Evolutionary conservation across 2,797 vertebrate genomes (phyloP), one percentile per base, ranked within the genome.

Genomic region (Apogon talboti): DNA sequence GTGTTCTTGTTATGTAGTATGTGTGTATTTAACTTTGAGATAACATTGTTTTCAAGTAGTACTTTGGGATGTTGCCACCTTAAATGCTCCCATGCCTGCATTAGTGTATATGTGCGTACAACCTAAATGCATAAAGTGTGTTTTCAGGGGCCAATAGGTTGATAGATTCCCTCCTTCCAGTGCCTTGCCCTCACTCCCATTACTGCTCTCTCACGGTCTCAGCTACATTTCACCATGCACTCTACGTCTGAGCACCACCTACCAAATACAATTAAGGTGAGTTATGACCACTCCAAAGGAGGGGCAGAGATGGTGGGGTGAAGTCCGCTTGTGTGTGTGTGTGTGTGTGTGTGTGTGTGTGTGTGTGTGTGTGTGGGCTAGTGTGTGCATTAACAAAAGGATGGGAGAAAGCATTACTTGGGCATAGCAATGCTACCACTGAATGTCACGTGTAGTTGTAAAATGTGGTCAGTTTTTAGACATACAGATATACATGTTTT

Each of bases 181-280:
- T 46, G 57, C 35, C 70, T 63, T 75, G 76, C 76, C 77, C 83
- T 64, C 62, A 66, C 74, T 78, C 65, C 70, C 71, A 80, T 84
- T 78, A 81, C 76, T 78, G 77, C 77, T 80, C 85, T 53, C 58
- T 74, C 71, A 67, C 53, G 56, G 65, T 66, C 81, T 53, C 56
- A 16, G 71, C 68, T 57, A 74, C 83, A 74, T 74, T 81, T 86
- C 79, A 77, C 76, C 72, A 73, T 54, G 75, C 71, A 79, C 79
- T 82, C 82, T 87, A 82, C 78, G 85, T 91, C 86, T 86, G 86
- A 93, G 91, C 75, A 79, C 90, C 90, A 91, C 89, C 92, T 91
- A 92, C 87, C 78, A 91, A 93, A 92, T 88, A 93, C 92, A 92
- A 93, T 94, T 93, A 94, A 90, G 88, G 85, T 93, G 92, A 94